These are phyloP conservation scores for Eueides isabella DNA, from an alignment of 1,140 invertebrate species.

Conservation along the genomic window DNA sequence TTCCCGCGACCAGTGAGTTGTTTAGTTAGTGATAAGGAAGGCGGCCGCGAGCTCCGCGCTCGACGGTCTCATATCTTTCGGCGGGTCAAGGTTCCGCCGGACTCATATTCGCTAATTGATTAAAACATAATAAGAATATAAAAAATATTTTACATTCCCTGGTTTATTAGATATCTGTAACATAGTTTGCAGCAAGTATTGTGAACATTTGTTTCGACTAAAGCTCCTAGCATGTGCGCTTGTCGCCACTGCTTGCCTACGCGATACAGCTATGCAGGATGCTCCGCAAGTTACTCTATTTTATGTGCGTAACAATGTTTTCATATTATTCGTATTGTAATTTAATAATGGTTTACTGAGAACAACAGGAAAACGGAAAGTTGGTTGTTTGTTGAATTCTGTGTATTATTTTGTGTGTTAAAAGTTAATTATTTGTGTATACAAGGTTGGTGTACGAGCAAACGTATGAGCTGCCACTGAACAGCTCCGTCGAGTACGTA, in stretches of 20 bases:
- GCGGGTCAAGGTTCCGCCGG: constrained; percentile 30
- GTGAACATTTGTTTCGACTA: too few species aligned
- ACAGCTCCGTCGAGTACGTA: constrained; percentile 61
- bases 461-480: constrained; percentile 45
- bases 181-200: not conserved
- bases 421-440: not conserved
- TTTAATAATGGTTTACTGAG: too few species aligned
- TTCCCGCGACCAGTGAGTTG: not conserved
- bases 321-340: not conserved
- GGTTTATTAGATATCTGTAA: not conserved
- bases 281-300: constrained; percentile 25
- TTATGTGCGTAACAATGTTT: constrained; percentile 24
- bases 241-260: too few species aligned
- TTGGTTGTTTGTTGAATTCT: too few species aligned
- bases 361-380: not conserved
- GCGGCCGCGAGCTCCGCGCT: not conserved
- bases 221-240: not conserved
- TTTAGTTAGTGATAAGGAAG: constrained; percentile 16
- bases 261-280: constrained; percentile 10
- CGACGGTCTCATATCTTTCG: constrained; percentile 22
- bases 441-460: constrained; percentile 5
- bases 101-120: constrained; percentile 21
- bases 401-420: not conserved
- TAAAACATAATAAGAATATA: constrained; percentile 14
- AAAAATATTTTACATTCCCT: not conserved